Conservation (phyloP, 2,113 vertebrate genomes). For the Hippocampus zosterae region DNA sequence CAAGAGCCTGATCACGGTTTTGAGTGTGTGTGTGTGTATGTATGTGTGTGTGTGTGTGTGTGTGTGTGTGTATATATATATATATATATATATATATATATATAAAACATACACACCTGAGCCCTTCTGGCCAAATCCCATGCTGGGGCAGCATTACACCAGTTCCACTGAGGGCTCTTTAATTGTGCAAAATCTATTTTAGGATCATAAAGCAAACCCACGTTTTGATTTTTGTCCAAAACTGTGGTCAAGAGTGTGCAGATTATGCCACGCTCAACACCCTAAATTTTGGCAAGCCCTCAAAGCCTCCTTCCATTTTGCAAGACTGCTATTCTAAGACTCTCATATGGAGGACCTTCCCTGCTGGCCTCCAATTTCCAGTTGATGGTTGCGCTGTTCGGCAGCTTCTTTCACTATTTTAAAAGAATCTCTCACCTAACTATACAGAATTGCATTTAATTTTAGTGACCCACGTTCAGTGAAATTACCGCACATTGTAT, state of each 20-base stretch:
- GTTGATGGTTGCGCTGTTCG: slow-evolving; percentile 39
- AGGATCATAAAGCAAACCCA: background rate
- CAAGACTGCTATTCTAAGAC: too few species aligned
- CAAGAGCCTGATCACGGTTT: too few species aligned
- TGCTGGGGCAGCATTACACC: too few species aligned
- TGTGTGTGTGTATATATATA: too few species aligned
- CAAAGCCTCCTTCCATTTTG: slow-evolving; percentile 25
- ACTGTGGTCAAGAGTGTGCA: slow-evolving; percentile 6
- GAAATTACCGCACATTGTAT: slow-evolving; percentile 17
- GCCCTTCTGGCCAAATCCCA: too few species aligned
- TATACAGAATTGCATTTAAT: slow-evolving; percentile 12
- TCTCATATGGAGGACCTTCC: slow-evolving; percentile 6
- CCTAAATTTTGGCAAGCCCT: slow-evolving; percentile 23
- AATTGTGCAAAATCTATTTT: background rate
- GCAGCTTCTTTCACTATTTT: slow-evolving; percentile 4
- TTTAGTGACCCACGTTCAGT: slow-evolving; percentile 13
- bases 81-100: too few species aligned
- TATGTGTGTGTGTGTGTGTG: too few species aligned
- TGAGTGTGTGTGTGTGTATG: too few species aligned
- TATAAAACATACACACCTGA: too few species aligned
- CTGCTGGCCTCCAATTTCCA: slow-evolving; percentile 18
- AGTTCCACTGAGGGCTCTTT: background rate
- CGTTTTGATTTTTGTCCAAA: slow-evolving; percentile 1
- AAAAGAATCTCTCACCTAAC: slow-evolving; percentile 2
- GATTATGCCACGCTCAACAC: slow-evolving; percentile 15